Conservation (phyloP, 2,888 invertebrate species). For the Yponomeuta cagnagella region DNA sequence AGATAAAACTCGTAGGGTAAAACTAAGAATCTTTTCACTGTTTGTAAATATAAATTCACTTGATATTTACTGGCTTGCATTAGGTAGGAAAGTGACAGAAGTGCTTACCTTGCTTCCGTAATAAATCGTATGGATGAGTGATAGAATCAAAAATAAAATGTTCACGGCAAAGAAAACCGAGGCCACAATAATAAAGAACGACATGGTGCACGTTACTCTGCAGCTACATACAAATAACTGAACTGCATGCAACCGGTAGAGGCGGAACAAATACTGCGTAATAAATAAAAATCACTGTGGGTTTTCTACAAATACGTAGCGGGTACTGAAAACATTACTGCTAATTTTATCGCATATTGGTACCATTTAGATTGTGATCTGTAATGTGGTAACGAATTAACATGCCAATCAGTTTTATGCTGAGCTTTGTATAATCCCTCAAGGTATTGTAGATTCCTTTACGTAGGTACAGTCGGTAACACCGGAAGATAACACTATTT, state of each 20-base stretch:
- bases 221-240: too few relatives aligned
- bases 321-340: neutral
- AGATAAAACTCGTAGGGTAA: too few relatives aligned
- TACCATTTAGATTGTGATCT: too few relatives aligned
- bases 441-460: too few relatives aligned
- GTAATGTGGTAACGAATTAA: too few relatives aligned
- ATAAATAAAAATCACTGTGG: neutral
- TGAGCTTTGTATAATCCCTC: too few relatives aligned
- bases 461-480: too few relatives aligned
- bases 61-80: neutral
- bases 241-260: neutral
- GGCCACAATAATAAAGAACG: slow-evolving; percentile 33
- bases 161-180: slow-evolving; percentile 31
- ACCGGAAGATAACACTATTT: too few relatives aligned
- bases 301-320: neutral
- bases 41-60: neutral
- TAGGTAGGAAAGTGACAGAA: too few relatives aligned
- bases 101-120: slow-evolving; percentile 29
- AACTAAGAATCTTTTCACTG: neutral
- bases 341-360: too few relatives aligned
- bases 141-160: slow-evolving; percentile 32
- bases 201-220: neutral
- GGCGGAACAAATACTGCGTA: neutral
- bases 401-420: too few relatives aligned
- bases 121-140: slow-evolving; percentile 34